Evolutionary conservation across 1,140 invertebrate genomes (phyloP).

Genomic region (Drosophila bipectinata): DNA sequence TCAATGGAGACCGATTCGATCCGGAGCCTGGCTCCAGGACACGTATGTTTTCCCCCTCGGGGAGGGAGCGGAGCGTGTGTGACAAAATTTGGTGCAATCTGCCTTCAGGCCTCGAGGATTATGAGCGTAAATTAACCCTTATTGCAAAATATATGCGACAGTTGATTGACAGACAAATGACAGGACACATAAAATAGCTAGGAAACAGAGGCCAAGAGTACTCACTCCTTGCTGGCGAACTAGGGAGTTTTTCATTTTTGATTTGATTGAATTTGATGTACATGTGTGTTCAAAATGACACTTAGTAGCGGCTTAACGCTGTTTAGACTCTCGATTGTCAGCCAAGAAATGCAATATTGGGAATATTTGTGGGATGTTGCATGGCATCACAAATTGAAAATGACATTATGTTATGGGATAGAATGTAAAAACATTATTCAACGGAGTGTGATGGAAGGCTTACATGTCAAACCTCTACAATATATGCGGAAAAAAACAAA

Average conservation of each 20-base stretch:
- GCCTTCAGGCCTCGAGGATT: constrained; percentile 58
- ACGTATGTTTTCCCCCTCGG: constrained; percentile 16
- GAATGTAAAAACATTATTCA: constrained; percentile 14
- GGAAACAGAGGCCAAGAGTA: constrained; percentile 11
- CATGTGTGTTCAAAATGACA: constrained; percentile 78
- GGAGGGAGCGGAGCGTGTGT: constrained; percentile 17
- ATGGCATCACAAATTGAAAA: constrained; percentile 27
- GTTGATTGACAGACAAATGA: constrained; percentile 82
- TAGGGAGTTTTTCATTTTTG: constrained; percentile 53
- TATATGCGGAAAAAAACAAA: neutral
- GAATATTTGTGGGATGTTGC: constrained; percentile 13
- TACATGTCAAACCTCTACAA: neutral
- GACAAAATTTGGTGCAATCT: constrained; percentile 69
- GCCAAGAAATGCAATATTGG: constrained; percentile 39
- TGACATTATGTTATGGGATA: constrained; percentile 33
- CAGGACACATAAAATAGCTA: constrained; percentile 69
- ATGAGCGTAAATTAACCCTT: constrained; percentile 82
- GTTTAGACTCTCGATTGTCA: constrained; percentile 60
- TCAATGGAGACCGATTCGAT: constrained; percentile 46
- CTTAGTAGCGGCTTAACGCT: constrained; percentile 74
- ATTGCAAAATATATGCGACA: constrained; percentile 81
- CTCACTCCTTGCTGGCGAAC: neutral
- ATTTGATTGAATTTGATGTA: constrained; percentile 79
- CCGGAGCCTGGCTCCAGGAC: constrained; percentile 49
- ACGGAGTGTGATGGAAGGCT: neutral